A percentile compares a stretch with the other conserved stretches of the same genome.
phyloP scores from a whole-genome alignment of 2,113 vertebrate genomes.

The Nesospiza acunhae region DNA sequence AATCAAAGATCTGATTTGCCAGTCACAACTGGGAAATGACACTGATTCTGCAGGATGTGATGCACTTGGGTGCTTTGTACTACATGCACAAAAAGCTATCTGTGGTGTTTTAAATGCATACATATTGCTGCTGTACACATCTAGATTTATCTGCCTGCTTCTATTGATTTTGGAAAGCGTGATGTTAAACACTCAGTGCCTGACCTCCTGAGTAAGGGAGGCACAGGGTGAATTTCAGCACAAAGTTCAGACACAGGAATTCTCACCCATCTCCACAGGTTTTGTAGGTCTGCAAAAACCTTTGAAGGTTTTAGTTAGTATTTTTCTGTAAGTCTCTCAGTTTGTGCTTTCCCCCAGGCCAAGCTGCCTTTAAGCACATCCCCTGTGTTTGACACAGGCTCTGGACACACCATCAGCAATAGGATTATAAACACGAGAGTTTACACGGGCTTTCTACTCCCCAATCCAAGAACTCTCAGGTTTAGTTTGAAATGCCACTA shows the following conservation, averaged over 20 bases:
- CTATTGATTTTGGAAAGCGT: not conserved
- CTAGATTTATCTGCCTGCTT: not conserved
- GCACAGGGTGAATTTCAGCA: not conserved
- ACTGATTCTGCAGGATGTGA: not conserved
- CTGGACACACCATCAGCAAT: fast-evolving
- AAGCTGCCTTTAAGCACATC: not conserved
- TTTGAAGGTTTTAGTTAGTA: not conserved
- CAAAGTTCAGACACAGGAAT: not conserved
- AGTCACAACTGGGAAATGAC: not conserved
- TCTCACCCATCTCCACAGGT: not conserved
- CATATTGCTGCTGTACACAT: not conserved
- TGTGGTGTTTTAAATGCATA: not conserved
- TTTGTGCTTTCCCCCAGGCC: not conserved
- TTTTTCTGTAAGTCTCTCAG: not conserved
- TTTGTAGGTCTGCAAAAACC: not conserved
- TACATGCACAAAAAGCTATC: not conserved
- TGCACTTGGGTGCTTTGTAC: not conserved
- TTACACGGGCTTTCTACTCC: not conserved
- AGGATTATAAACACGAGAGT: not conserved
- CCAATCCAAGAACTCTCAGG: not conserved
- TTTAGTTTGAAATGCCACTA: not conserved
- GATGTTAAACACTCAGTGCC: not conserved
- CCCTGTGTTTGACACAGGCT: not conserved
- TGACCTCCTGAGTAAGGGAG: not conserved
- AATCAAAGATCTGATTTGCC: not conserved